phyloP scores from a whole-genome alignment of 1,140 invertebrate genomes.

The Zaprionus tsacasi region DNA sequence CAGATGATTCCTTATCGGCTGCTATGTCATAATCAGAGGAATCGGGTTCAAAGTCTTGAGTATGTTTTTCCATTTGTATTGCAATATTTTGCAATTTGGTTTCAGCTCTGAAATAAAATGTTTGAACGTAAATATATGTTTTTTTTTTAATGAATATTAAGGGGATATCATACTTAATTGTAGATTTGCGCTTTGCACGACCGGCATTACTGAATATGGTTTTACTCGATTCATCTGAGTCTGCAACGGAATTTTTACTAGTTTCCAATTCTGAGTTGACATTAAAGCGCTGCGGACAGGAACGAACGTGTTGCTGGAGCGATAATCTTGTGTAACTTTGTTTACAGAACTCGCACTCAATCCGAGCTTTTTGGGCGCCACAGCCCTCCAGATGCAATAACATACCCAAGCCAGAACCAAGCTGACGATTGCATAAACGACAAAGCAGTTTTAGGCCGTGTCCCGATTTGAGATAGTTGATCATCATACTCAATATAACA shows the following conservation, averaged over 20 bases:
- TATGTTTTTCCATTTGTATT: constrained; percentile 1
- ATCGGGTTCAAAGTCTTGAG: constrained; percentile 53
- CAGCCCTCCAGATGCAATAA: constrained; percentile 67
- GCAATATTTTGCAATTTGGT: constrained; percentile 65
- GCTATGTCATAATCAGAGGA: constrained; percentile 63
- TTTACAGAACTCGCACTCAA: constrained; percentile 55
- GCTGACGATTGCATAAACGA: constrained; percentile 59
- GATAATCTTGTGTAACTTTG: constrained; percentile 43
- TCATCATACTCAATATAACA: constrained; percentile 44
- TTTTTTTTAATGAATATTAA: too few species aligned
- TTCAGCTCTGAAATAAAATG: constrained; percentile 66
- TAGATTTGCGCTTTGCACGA: constrained; percentile 63
- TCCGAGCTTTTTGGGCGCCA: constrained; percentile 44
- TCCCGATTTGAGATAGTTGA: constrained; percentile 24
- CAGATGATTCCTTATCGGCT: constrained; percentile 67
- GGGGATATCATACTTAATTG: constrained; percentile 54
- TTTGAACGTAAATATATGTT: neutral
- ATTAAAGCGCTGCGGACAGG: constrained; percentile 25
- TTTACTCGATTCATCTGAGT: neutral
- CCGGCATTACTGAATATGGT: constrained; percentile 64
- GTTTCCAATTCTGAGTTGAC: neutral
- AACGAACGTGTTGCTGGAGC: constrained; percentile 35
- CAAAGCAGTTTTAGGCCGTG: constrained; percentile 45
- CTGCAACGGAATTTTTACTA: neutral
- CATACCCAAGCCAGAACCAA: constrained; percentile 59